phyloP scores from a whole-genome alignment of 2,888 invertebrate genomes.

The Sipha maydis region DNA sequence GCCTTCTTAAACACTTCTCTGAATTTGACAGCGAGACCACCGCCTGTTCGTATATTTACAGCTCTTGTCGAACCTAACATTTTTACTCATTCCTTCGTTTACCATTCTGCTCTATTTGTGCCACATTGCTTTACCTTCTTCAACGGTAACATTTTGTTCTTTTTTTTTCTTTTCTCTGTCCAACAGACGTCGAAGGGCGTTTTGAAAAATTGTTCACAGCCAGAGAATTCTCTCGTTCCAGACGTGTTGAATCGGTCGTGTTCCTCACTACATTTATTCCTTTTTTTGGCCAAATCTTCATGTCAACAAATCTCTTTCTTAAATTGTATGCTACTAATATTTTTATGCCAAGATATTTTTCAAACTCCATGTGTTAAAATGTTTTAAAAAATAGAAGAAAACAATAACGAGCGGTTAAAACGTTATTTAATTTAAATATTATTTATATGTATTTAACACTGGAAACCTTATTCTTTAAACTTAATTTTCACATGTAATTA shows the following conservation, averaged over 20 bases:
- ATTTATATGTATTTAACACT: neutral
- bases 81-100: neutral
- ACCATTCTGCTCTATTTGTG: constrained; percentile 19
- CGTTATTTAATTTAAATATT: constrained; percentile 27
- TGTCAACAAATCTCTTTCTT: neutral
- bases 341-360: neutral
- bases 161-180: constrained; percentile 11
- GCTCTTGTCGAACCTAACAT: constrained; percentile 49
- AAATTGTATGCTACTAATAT: neutral
- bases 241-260: constrained; percentile 45
- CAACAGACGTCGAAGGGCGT: constrained; percentile 38
- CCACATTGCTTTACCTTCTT: neutral
- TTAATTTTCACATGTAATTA: too few relatives aligned
- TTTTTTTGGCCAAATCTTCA: constrained; percentile 31
- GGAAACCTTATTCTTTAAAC: neutral
- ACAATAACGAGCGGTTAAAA: neutral
- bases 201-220: constrained; percentile 59
- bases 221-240: constrained; percentile 39
- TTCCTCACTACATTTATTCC: constrained; percentile 54
- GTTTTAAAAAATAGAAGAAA: neutral
- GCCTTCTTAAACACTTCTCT: constrained; percentile 58
- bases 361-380: neutral
- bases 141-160: constrained; percentile 46
- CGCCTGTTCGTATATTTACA: constrained; percentile 56
- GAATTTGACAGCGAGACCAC: constrained; percentile 60